Percentiles rank a stretch among this genome's conserved stretches.
These are phyloP conservation scores for Zalophus californianus DNA, from an alignment of 2,797 vertebrate species.

Conservation along the genomic window DNA sequence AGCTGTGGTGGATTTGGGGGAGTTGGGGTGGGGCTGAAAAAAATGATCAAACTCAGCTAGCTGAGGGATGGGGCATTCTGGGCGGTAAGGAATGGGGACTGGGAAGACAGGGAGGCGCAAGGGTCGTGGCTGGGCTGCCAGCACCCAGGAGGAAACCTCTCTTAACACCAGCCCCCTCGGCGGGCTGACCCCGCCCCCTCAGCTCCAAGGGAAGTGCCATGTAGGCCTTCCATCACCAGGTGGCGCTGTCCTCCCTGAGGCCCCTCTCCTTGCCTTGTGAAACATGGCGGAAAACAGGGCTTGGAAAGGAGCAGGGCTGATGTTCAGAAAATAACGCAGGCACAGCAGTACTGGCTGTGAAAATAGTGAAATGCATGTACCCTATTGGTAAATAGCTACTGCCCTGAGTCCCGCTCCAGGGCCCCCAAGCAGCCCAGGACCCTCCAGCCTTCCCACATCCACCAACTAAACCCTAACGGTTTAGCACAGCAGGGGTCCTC, in stretches of 20 bases:
- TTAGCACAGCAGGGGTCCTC: not conserved
- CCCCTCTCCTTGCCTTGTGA: not conserved
- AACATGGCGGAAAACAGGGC: not conserved
- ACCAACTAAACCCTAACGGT: not conserved
- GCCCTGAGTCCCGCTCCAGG: not conserved
- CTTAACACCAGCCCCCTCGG: too few species aligned
- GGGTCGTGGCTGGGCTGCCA: not conserved
- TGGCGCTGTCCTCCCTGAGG: not conserved
- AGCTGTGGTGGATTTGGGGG: not conserved
- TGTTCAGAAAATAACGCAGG: not conserved
- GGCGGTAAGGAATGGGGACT: not conserved
- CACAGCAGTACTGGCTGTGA: not conserved
- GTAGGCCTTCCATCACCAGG: constrained; percentile 37
- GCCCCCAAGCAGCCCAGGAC: not conserved
- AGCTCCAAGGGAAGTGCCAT: not conserved
- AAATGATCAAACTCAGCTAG: not conserved
- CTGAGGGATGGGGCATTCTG: not conserved
- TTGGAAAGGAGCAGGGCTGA: not conserved
- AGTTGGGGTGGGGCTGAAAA: not conserved
- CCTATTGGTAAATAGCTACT: not conserved
- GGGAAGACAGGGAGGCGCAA: not conserved
- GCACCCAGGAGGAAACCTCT: not conserved
- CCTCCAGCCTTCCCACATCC: not conserved
- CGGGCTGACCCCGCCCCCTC: not conserved
- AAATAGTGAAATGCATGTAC: not conserved